Evolutionary conservation across 2,888 invertebrate species (phyloP), one percentile per base, ranked within the genome.

Genomic region (Chloroclystis v-ata): DNA sequence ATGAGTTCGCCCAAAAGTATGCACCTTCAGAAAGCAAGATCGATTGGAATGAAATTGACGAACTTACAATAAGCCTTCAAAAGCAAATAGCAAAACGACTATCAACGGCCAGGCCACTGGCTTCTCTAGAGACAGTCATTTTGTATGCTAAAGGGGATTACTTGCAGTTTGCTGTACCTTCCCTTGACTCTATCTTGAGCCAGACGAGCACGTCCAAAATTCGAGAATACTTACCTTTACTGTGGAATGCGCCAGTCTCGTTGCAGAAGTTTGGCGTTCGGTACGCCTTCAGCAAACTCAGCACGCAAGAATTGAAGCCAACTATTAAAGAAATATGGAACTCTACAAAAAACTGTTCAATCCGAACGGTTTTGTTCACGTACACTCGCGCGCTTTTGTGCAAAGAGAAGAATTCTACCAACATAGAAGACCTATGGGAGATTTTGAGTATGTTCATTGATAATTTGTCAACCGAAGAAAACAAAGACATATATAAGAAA

Each of bases 141-240:
- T 61, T 49, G 41, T 85, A 75, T 49, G 78, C 82, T 2, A 76
- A 72, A 61, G 78, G 80, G 14, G 82, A 84, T 56, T 82, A 82
- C 49, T 63, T 82, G 29, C 78, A 82, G 50, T 76, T 62, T 46
- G 62, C 67, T 6, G 62, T 82, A 8, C 74, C 78, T 1, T 80
- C 84, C 11, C 59, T 84, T 5, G 67, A 60, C 46, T 63, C 82
- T 4, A 54, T 82, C 20, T 59, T 77, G 10, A 58, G 69, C 28
- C 74, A 79, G 49, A 47, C 78, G 32, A 77, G 70, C 38, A 47
- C 52, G 11, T 49, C 13, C 9, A 60, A 65, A 28, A 63, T 65
- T 42, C 60, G 56, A 2, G 47, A 67, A 6, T 48, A 68, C 44
- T 54, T 81, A 11, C 56, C 59, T 1, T 60, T 51, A n/a, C 56